A percentile compares a stretch with the other conserved stretches of the same genome.
Conservation (phyloP, 2,113 vertebrate species). For the Passer montanus region DNA sequence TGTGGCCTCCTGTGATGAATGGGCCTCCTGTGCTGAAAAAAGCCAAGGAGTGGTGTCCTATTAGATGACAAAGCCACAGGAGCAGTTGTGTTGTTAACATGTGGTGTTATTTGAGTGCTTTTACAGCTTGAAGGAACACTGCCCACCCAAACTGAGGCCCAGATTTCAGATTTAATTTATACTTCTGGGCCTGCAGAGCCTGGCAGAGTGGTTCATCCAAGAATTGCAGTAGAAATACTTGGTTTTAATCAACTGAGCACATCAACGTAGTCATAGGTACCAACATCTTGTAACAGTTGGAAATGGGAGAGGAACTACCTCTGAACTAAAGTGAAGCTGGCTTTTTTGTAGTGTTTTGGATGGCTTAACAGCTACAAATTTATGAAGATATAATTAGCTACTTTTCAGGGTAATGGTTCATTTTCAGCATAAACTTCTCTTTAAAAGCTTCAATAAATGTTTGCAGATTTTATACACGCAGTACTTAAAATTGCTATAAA, state of each 20-base stretch:
- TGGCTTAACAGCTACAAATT: not conserved
- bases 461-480: not conserved
- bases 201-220: not conserved
- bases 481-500: not conserved
- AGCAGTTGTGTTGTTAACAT: not conserved
- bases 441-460: not conserved
- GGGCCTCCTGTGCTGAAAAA: not conserved
- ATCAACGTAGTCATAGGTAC: not conserved
- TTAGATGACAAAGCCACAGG: not conserved
- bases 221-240: not conserved
- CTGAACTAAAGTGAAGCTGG: not conserved
- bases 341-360: not conserved
- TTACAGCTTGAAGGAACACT: not conserved
- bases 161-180: not conserved
- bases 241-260: not conserved
- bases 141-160: not conserved
- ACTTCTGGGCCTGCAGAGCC: not conserved
- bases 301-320: not conserved
- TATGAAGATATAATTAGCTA: not conserved
- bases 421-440: not conserved
- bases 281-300: not conserved
- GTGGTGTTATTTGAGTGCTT: not conserved
- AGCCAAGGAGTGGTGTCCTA: not conserved
- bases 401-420: not conserved
- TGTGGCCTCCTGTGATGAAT: not conserved